phyloP scores from a whole-genome alignment of 2,797 vertebrate genomes.

The Pseudomugil tenellus region DNA sequence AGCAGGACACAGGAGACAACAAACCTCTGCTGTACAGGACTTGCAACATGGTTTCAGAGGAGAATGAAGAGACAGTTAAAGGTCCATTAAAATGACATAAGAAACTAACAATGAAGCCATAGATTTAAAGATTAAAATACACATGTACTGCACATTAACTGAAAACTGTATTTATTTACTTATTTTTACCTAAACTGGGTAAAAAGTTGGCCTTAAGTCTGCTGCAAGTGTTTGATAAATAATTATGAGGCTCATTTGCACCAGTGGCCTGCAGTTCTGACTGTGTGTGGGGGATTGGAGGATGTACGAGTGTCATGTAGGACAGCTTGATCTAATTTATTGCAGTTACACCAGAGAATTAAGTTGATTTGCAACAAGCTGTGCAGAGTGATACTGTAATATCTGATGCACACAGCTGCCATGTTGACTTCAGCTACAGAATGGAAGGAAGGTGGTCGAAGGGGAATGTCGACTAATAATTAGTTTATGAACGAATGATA shows the following conservation, averaged over 20 bases:
- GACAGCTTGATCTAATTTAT: constrained; percentile 45
- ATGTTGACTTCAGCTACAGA: constrained; percentile 13
- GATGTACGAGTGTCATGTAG: constrained; percentile 33
- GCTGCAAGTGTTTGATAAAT: constrained; percentile 18
- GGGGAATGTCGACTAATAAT: constrained; percentile 4
- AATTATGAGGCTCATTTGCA: constrained; percentile 39
- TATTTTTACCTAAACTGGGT: constrained; percentile 3
- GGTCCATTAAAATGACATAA: neutral
- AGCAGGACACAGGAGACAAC: constrained; percentile 27
- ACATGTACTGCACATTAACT: too few species aligned
- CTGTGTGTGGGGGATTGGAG: constrained; percentile 5
- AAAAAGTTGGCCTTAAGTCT: constrained; percentile 1
- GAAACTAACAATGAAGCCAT: constrained; percentile 2
- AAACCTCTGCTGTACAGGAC: constrained; percentile 30
- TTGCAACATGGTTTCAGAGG: constrained; percentile 4
- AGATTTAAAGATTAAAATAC: neutral
- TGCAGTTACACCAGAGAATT: constrained; percentile 36
- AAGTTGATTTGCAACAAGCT: constrained; percentile 30
- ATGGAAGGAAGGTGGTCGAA: neutral
- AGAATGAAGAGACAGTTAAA: neutral
- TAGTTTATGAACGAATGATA: neutral
- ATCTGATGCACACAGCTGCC: constrained; percentile 9
- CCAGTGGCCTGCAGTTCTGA: constrained; percentile 6
- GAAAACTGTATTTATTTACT: neutral
- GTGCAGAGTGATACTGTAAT: neutral